Evolutionary conservation across 2,888 invertebrate genomes (phyloP), one percentile per base, ranked within the genome.

Genomic region (Suillia variegata): DNA sequence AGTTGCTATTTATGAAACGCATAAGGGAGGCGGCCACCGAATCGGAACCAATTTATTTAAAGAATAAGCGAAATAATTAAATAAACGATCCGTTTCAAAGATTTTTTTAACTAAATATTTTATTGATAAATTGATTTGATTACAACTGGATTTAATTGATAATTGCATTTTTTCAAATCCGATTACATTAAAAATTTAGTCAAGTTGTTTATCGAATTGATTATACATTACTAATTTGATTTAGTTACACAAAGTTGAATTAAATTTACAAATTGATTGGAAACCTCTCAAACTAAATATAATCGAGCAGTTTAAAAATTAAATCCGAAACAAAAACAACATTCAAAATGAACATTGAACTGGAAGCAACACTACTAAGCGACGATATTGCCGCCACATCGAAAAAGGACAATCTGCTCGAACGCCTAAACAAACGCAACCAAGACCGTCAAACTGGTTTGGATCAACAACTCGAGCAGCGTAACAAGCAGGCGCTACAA

Each of bases 361-460:
- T 62, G 47, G 21, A 33, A 2, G 13, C 42, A 3, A 12, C 12
- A 1, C 26, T 50, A 17, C 34, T 60, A 20, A 4, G 15, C 10
- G 51, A 15, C 2, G 52, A 47, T n/a, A 50, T 22, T 26, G 47
- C 54, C 21, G 42, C 64, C 8, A 33, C 24, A 2, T 18, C 56
- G 2, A 75, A 73, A 53, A 81, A 79, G 59, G 82, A 81, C 56
- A 69, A 65, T 3, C 59, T 82, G 20, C 62, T 81, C 50, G 82
- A 82, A 31, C 75, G 78, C 1, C 59, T 82, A 2, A 79, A 80
- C 33, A 81, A 81, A 55, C 79, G 82, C 13, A 79, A 82, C 62
- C 81, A 81, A 62, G 82, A 82, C 61, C 70, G 81, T 2, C 80
- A 81, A 50, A 78, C 79, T 56, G 77, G 76, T 63, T 63, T 79